phyloP scores from a whole-genome alignment of 2,888 invertebrate species.

The Fragum fragum region DNA sequence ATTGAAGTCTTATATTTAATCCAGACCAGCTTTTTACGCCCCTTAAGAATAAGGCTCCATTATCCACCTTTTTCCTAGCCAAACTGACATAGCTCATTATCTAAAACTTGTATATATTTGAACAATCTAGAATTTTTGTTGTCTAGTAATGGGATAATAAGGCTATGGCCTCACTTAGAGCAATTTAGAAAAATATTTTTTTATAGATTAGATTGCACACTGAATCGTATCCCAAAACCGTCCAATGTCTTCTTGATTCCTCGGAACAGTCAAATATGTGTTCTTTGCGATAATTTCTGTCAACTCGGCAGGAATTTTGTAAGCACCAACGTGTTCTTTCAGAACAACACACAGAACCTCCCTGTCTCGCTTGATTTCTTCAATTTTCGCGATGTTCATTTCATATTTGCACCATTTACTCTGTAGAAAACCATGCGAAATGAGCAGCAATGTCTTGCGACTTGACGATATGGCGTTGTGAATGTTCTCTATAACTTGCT shows the following conservation, averaged over 20 bases:
- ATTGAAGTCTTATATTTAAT: too few species aligned
- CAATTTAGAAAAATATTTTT: not conserved
- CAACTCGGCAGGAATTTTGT: not conserved
- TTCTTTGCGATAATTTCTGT: not conserved
- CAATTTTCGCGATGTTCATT: constrained; percentile 16
- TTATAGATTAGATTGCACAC: not conserved
- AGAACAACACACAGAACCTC: constrained; percentile 7
- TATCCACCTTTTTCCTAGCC: too few species aligned
- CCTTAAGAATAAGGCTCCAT: too few species aligned
- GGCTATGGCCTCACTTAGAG: not conserved
- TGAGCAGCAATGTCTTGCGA: constrained; percentile 47
- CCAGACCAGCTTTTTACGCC: too few species aligned
- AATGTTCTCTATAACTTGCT: constrained; percentile 56
- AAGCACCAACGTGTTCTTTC: not conserved
- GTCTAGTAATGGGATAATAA: not conserved
- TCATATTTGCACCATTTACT: constrained; percentile 57
- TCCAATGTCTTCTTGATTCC: not conserved
- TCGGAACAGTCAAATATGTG: not conserved
- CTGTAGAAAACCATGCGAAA: constrained; percentile 46
- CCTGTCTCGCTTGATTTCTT: constrained; percentile 3
- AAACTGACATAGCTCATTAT: not conserved
- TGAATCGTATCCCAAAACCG: constrained; percentile 1
- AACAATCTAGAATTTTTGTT: not conserved
- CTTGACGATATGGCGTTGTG: constrained; percentile 50
- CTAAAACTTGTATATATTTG: not conserved